Conservation (phyloP, 2,113 vertebrate genomes). For the Poecile atricapillus region DNA sequence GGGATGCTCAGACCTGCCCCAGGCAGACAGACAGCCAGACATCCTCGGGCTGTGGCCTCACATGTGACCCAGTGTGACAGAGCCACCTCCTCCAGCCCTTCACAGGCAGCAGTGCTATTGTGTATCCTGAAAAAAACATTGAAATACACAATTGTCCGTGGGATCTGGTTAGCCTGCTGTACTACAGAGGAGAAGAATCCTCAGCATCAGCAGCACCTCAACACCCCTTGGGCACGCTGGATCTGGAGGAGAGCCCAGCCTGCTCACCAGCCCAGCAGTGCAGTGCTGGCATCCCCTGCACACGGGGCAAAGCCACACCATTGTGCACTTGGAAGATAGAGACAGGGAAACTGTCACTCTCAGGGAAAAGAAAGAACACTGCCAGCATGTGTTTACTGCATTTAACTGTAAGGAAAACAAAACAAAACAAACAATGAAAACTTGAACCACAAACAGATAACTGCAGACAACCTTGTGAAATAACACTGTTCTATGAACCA, state of each 20-base stretch:
- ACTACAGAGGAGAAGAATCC: background rate
- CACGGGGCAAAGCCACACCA: background rate
- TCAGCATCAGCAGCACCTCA: background rate
- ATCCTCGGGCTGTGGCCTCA: rapidly evolving
- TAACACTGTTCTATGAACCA: background rate
- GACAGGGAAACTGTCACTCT: background rate
- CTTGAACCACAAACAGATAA: background rate
- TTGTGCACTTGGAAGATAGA: background rate
- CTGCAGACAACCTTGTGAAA: background rate
- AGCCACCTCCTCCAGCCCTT: background rate
- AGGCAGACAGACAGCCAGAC: background rate
- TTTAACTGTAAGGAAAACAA: background rate
- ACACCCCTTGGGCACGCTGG: rapidly evolving
- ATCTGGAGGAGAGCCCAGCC: too few relatives aligned
- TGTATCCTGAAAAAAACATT: rapidly evolving
- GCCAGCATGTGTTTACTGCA: background rate
- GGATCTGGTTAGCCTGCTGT: background rate
- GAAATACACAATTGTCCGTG: background rate
- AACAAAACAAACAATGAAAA: background rate
- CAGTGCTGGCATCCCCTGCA: background rate
- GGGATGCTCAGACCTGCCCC: background rate
- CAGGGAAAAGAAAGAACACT: background rate
- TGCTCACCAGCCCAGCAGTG: background rate
- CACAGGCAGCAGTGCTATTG: rapidly evolving
- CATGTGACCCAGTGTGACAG: rapidly evolving